These are phyloP conservation scores for Cygnus atratus DNA, from an alignment of 2,113 vertebrate genomes.

Conservation along the genomic window DNA sequence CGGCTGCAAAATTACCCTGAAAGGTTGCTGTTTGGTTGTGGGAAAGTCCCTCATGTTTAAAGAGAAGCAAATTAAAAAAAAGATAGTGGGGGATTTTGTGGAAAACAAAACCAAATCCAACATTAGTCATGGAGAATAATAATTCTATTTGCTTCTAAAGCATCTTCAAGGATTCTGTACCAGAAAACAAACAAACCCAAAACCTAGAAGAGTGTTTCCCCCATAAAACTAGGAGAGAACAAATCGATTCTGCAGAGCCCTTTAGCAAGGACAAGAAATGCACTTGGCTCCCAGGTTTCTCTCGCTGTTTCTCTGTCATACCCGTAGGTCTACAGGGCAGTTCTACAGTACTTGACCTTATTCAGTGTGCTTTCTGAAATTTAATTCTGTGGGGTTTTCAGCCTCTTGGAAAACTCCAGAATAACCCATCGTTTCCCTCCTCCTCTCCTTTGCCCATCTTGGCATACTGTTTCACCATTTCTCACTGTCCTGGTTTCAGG, in stretches of 20 bases:
- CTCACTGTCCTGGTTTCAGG: too few relatives aligned
- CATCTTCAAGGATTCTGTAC: background rate
- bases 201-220: background rate
- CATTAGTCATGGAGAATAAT: background rate
- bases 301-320: background rate
- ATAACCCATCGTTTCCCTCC: background rate
- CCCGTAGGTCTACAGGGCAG: background rate
- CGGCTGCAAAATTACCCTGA: background rate
- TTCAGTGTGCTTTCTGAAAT: background rate
- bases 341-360: background rate
- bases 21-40: background rate
- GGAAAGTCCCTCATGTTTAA: background rate
- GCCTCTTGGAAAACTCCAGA: background rate
- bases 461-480: too few relatives aligned
- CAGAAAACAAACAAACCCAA: background rate
- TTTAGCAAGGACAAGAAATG: background rate
- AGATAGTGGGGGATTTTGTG: background rate
- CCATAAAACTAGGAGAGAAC: background rate
- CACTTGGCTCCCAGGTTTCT: background rate
- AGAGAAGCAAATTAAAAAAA: background rate
- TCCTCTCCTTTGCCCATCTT: background rate
- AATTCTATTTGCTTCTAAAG: background rate
- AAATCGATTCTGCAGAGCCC: background rate
- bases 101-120: background rate
- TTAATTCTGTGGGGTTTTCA: background rate